Conservation (phyloP, 23 tunicate species). For the Aplidium turbinatum region DNA sequence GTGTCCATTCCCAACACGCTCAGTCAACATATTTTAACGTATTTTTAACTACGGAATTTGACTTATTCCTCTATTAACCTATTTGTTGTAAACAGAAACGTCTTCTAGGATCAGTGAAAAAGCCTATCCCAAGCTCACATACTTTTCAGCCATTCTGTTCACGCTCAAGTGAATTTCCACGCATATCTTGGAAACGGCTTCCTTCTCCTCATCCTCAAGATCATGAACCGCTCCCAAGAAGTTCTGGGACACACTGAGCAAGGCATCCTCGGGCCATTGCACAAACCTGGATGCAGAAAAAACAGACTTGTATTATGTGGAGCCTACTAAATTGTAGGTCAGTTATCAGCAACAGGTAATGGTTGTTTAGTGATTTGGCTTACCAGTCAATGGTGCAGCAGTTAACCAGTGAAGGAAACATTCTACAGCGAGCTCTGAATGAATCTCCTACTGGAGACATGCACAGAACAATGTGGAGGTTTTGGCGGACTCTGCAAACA, state of each 20-base stretch:
- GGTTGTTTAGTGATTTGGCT: not conserved
- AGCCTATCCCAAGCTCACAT: not conserved
- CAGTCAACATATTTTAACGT: too few species aligned
- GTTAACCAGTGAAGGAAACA: conserved; percentile 97
- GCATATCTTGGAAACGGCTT: conserved; percentile 72
- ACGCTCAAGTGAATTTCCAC: conserved; percentile 95
- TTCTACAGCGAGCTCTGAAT: conserved; percentile 91
- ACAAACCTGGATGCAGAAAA: conserved; percentile 64
- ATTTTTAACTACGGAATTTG: too few species aligned
- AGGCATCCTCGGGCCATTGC: conserved; percentile 97
- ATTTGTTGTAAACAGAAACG: not conserved
- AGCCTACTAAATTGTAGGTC: too few species aligned
- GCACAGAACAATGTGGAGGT: conserved; percentile 93
- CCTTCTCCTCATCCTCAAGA: conserved; percentile 69
- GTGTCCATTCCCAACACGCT: too few species aligned
- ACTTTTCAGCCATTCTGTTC: conserved; percentile 88
- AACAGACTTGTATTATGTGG: not conserved
- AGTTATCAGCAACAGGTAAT: not conserved
- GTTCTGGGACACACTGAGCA: conserved; percentile 78
- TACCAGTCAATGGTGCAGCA: conserved; percentile 99
- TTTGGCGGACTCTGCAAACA: conserved; percentile 82
- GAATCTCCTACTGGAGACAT: conserved; percentile 99
- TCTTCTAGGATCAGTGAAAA: not conserved
- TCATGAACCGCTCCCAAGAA: conserved; percentile 89
- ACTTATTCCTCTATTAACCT: too few species aligned